Evolutionary conservation across 2,888 invertebrate genomes (phyloP).

Genomic region (Melinaea menophilus): DNA sequence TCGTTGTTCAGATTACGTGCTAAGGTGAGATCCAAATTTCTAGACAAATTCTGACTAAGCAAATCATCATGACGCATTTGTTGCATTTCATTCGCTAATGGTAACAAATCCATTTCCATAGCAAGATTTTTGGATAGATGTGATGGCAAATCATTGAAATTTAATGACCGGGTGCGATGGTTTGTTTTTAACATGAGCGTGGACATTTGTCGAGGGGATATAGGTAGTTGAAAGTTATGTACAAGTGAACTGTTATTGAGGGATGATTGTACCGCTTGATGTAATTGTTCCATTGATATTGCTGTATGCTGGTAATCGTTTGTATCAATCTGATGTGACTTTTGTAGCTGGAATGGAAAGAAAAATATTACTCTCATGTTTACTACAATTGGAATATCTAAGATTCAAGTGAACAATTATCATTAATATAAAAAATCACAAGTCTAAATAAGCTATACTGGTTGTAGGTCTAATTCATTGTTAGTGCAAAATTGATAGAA

Average conservation of each 20-base stretch:
- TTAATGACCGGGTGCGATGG: slow-evolving; percentile 52
- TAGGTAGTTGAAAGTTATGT: slow-evolving; percentile 64
- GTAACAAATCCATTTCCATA: slow-evolving; percentile 53
- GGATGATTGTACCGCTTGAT: slow-evolving; percentile 65
- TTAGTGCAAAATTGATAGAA: too few relatives aligned
- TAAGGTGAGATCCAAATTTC: slow-evolving; percentile 47
- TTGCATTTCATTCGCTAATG: slow-evolving; percentile 46
- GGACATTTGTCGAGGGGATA: slow-evolving; percentile 68
- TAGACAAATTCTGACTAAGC: slow-evolving; percentile 37
- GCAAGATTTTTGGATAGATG: slow-evolving; percentile 51
- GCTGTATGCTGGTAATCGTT: slow-evolving; percentile 60
- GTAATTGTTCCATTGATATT: slow-evolving; percentile 68
- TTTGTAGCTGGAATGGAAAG: slow-evolving; percentile 52
- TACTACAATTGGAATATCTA: background rate
- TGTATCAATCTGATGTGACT: slow-evolving; percentile 58
- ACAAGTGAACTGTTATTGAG: slow-evolving; percentile 50
- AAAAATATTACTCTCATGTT: background rate
- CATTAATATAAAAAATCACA: background rate
- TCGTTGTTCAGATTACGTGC: slow-evolving; percentile 40
- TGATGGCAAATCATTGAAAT: slow-evolving; percentile 61
- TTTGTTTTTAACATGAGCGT: slow-evolving; percentile 67
- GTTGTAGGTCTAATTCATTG: too few relatives aligned
- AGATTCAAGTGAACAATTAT: background rate
- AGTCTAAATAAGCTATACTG: too few relatives aligned
- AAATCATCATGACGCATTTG: slow-evolving; percentile 47